Evolutionary conservation across 2,888 invertebrate genomes (phyloP), one percentile per base, ranked within the genome.

Genomic region (Xylocampa areola): DNA sequence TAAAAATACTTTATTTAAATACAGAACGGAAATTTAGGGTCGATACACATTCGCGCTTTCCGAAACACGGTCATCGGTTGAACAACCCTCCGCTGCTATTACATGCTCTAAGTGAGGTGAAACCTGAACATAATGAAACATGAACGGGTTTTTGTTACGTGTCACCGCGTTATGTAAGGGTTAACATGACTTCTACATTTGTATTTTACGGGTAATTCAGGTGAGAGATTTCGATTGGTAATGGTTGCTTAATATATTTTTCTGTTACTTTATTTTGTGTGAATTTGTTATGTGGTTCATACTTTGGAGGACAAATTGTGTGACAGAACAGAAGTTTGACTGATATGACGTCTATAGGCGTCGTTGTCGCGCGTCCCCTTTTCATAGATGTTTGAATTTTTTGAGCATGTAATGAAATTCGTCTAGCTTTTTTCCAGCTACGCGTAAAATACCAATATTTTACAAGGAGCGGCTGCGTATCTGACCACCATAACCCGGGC

Each of bases 1-100:
- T n/a, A n/a, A 17, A 54, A 64, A 64, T 54, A 54, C 44, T 47
- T 36, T 47, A 69, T 69, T 53, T 14, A 32, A 7, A 32, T 32
- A 13, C 6, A 33, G n/a, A 25, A 45, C n/a, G n/a, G 11, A 6
- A 45, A 35, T 55, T 37, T 33, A 39, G 33, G 40, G 66, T 45
- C 35, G 30, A 30, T 40, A 54, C 30, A 47, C 43, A 13, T 30
- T 6, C 33, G 27, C 41, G 30, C 3, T 37, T 44, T 21, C 30
- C 30, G 36, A 58, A 66, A 39, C 10, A 35, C 43, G 41, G 39
- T 27, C 48, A 47, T 37, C 19, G 43, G 70, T 39, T 70, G 52
- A 67, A 51, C 5, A 71, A 53, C 49, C 50, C 47, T 51, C 37
- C 49, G 11, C 33, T 36, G 37, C 30, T 43, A 57, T 49, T 39